Evolutionary conservation across 2,113 vertebrate species (phyloP).

Genomic region (Phylloscopus trochilus): DNA sequence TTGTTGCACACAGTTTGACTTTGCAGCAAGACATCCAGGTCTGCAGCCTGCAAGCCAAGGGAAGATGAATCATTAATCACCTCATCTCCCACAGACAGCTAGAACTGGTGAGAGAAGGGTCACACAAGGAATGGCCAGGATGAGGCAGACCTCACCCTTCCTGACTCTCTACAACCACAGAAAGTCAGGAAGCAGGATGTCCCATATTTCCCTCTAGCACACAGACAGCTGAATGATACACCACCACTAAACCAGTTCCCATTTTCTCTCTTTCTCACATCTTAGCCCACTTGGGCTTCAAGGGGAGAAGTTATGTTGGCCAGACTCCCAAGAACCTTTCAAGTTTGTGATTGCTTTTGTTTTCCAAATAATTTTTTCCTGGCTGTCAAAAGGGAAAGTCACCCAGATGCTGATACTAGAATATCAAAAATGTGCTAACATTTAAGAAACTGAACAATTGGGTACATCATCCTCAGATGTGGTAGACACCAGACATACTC

Average conservation of each 20-base stretch:
- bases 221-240: background rate
- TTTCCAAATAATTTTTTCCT: background rate
- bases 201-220: background rate
- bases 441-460: slow-evolving; percentile 29
- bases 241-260: background rate
- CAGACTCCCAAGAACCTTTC: background rate
- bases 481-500: background rate
- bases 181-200: background rate
- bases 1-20: background rate
- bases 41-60: background rate
- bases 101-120: background rate
- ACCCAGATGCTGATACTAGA: background rate
- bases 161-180: background rate
- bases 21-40: background rate
- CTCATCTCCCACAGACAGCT: rapidly evolving
- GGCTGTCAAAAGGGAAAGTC: background rate
- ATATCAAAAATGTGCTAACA: background rate
- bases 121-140: background rate
- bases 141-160: background rate
- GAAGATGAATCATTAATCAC: rapidly evolving
- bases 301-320: background rate
- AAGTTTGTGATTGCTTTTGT: background rate
- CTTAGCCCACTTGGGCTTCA: background rate
- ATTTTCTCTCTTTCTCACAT: background rate
- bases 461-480: background rate